Base-by-base conservation (phyloP, 2,888 invertebrate genomes). In the Drosophila barbarae region DNA sequence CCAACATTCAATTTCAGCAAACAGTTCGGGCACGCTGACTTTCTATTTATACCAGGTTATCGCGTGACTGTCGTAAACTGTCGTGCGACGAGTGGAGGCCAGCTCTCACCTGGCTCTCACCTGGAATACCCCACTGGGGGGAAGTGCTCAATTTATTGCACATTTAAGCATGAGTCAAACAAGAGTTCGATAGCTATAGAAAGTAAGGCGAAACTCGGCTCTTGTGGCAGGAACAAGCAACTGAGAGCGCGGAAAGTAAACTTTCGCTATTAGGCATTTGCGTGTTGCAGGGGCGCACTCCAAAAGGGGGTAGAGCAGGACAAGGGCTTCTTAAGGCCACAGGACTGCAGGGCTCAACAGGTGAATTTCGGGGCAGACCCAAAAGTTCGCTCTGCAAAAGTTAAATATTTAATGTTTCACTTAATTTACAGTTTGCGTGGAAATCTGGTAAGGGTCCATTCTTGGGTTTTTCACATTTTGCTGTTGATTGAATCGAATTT, bases 1-100 rank as follows among this genome's bases (percentile, higher is more conserved):
- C 80, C 83, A 76, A 76, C 69, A 79, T 77, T 81, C 80, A 81
- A 81, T 84, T 84, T 76, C 58, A 55, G 63, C 58, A 67, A 69
- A 69, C 74, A 73, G 76, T 76, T 75, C 69, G 56, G 75, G 77
- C 84, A 81, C 69, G 65, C 71, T 66, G 53, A 34, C 44, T n/a
- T 64, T 56, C 72, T 81, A 73, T 81, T 72, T 79, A 78, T 80
- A 84, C 68, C 73, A 63, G 71, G 59, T 18, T 46, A 46, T 46
- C 83, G 81, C 81, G 81, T 81, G 81, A 75, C 84, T 74, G 26
- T 52, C 44, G 47, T 54, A 57, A 54, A 53, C 44, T 55, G 56
- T 55, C 71, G 32, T 61, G 42, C 63, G 42, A 42, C 28, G 36
- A 67, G 28, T 30, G 47, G 41, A 50, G 65, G 47, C 47, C 50